Percentiles rank a stretch among this genome's conserved stretches.
These are phyloP conservation scores for Cosmorhoe ocellata DNA, from an alignment of 2,888 invertebrate genomes.

Conservation along the genomic window DNA sequence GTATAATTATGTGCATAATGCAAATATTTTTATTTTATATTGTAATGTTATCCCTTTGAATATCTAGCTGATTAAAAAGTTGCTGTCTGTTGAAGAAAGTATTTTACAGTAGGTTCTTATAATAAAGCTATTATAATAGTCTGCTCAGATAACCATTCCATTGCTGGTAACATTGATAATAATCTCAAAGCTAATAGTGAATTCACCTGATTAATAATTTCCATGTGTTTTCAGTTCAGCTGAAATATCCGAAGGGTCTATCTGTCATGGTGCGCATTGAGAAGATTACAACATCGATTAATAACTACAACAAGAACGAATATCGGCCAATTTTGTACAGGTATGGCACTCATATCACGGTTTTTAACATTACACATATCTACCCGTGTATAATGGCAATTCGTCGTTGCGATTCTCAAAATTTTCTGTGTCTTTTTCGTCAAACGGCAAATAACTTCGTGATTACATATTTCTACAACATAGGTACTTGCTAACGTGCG, in stretches of 20 bases:
- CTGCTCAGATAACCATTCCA: no score
- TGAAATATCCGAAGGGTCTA: constrained; percentile 10
- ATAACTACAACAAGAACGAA: constrained; percentile 45
- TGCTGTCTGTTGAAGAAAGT: no score
- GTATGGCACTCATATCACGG: constrained; percentile 77
- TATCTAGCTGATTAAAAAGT: constrained; percentile 14
- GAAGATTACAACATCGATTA: constrained; percentile 38
- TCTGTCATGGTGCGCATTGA: constrained; percentile 63
- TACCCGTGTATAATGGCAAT: constrained; percentile 66
- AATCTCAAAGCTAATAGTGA: neutral
- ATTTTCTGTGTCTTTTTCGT: neutral
- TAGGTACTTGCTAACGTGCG: no score
- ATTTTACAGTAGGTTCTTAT: no score
- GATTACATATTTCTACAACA: neutral
- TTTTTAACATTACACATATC: constrained; percentile 50
- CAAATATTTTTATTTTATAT: constrained; percentile 9
- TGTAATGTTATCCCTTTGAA: constrained; percentile 13
- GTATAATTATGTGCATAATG: constrained; percentile 11
- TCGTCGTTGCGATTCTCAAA: constrained; percentile 25
- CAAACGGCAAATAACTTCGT: no score
- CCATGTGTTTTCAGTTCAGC: constrained; percentile 3
- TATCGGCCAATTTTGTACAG: constrained; percentile 53
- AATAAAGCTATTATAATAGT: no score
- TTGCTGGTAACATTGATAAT: neutral
- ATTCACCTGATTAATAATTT: neutral